Percentiles rank a stretch among this genome's conserved stretches.
phyloP scores from a whole-genome alignment of 1,140 invertebrate species.

The Brachystomella parvula region DNA sequence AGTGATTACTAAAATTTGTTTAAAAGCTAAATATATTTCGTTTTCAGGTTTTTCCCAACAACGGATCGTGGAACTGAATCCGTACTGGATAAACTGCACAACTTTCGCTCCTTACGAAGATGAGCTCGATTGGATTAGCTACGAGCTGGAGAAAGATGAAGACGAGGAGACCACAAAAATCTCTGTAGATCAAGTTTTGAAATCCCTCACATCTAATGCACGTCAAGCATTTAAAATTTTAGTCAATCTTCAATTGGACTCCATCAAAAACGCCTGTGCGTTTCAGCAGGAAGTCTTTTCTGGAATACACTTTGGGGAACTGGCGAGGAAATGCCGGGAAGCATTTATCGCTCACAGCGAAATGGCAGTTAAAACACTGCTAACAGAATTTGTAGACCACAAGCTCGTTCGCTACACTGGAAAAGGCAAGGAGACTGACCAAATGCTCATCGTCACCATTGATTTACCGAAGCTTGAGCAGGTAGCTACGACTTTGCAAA shows the following conservation, averaged over 20 bases:
- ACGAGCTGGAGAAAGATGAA: constrained; percentile 6
- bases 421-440: constrained; percentile 16
- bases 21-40: neutral
- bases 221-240: constrained; percentile 28
- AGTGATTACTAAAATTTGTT: too few relatives aligned
- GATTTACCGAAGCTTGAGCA: too few relatives aligned
- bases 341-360: constrained; percentile 30
- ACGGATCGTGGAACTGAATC: constrained; percentile 24
- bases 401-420: constrained; percentile 25
- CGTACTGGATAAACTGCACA: constrained; percentile 29
- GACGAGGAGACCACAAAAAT: constrained; percentile 18
- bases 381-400: constrained; percentile 35
- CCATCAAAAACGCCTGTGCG: constrained; percentile 10
- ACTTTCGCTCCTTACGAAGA: constrained; percentile 20
- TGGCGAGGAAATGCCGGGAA: constrained; percentile 26
- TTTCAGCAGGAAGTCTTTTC: constrained; percentile 18
- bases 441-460: neutral
- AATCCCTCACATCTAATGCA: constrained; percentile 32
- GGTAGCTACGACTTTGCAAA: too few relatives aligned
- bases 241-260: constrained; percentile 24
- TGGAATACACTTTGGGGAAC: constrained; percentile 26
- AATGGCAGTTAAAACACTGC: constrained; percentile 14
- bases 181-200: constrained; percentile 28
- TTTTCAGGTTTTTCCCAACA: constrained; percentile 9
- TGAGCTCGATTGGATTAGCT: constrained; percentile 21